A percentile compares a stretch with the other conserved stretches of the same genome.
These are phyloP conservation scores for Drosophila ogumai DNA, from an alignment of 1,140 invertebrate species.

Conservation along the genomic window DNA sequence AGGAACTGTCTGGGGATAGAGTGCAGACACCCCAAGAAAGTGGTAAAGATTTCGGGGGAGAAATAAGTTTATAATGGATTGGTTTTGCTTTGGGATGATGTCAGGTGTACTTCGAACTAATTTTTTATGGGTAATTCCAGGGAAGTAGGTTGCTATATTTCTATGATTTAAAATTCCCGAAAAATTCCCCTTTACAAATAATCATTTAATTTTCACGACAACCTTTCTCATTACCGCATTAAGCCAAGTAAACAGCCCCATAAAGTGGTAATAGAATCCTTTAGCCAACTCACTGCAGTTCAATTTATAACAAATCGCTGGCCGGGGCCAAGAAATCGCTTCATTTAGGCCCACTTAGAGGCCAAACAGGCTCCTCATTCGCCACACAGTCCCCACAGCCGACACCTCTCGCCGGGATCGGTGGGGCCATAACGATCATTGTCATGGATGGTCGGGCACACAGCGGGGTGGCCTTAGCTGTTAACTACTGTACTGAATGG, in stretches of 20 bases:
- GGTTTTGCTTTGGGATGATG: not conserved
- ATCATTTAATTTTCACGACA: not conserved
- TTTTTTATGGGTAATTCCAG: not conserved
- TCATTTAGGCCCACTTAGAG: slow-evolving; percentile 59
- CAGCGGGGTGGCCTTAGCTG: slow-evolving; percentile 68
- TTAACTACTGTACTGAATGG: slow-evolving; percentile 72
- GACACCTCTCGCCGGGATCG: slow-evolving; percentile 25
- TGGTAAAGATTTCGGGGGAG: not conserved
- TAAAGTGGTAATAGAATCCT: slow-evolving; percentile 32
- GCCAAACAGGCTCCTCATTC: slow-evolving; percentile 34
- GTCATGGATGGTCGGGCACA: slow-evolving; percentile 55
- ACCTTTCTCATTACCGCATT: slow-evolving; percentile 8
- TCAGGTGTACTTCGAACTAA: not conserved
- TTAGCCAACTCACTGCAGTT: slow-evolving; percentile 16
- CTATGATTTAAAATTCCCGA: not conserved
- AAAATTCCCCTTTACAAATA: not conserved
- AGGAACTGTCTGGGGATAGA: slow-evolving; percentile 29
- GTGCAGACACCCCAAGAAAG: slow-evolving; percentile 19
- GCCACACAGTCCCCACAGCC: slow-evolving; percentile 38
- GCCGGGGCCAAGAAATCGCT: slow-evolving; percentile 48
- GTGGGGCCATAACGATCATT: slow-evolving; percentile 51
- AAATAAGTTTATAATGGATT: not conserved
- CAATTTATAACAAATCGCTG: slow-evolving; percentile 45
- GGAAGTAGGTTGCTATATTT: not conserved
- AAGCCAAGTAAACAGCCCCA: slow-evolving; percentile 14